A percentile compares a stretch with the other conserved stretches of the same genome.
These are phyloP conservation scores for Aspidapion aeneum DNA, from an alignment of 2,888 invertebrate species.

Conservation along the genomic window DNA sequence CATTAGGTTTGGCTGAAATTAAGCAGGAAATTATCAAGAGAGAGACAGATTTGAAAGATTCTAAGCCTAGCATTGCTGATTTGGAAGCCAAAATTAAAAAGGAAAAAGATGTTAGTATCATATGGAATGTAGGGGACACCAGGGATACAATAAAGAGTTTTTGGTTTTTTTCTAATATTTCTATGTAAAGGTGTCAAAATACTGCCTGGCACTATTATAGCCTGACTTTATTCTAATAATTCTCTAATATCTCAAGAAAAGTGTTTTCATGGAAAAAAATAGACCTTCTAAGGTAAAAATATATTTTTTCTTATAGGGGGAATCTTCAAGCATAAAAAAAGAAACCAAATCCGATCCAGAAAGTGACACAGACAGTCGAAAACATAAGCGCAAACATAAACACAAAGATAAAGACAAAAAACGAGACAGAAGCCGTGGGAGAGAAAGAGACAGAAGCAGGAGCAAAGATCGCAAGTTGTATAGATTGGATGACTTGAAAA, in stretches of 20 bases:
- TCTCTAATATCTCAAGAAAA: too few relatives aligned
- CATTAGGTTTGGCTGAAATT: conserved; percentile 18
- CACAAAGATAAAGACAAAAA: conserved; percentile 32
- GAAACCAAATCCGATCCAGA: conserved; percentile 51
- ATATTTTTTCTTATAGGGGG: not conserved
- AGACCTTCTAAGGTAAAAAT: too few relatives aligned
- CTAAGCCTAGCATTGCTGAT: conserved; percentile 18
- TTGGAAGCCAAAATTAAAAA: conserved; percentile 13
- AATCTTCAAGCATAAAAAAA: conserved; percentile 11
- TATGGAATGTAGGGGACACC: too few relatives aligned
- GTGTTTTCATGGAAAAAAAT: too few relatives aligned
- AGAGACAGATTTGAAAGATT: conserved; percentile 19
- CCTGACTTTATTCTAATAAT: too few relatives aligned
- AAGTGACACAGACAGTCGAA: conserved; percentile 12
- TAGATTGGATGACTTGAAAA: conserved; percentile 32
- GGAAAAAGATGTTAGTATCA: not conserved
- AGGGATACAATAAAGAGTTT: too few relatives aligned
- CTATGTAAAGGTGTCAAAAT: too few relatives aligned
- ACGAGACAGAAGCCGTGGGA: conserved; percentile 20
- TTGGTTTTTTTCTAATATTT: too few relatives aligned
- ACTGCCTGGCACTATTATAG: too few relatives aligned
- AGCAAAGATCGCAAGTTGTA: conserved; percentile 27
- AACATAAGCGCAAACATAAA: conserved; percentile 26
- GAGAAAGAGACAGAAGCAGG: conserved; percentile 38
- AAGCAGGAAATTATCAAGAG: conserved; percentile 26